These are phyloP conservation scores for Seriola aureovittata DNA, from an alignment of 2,113 vertebrate genomes.

Conservation along the genomic window DNA sequence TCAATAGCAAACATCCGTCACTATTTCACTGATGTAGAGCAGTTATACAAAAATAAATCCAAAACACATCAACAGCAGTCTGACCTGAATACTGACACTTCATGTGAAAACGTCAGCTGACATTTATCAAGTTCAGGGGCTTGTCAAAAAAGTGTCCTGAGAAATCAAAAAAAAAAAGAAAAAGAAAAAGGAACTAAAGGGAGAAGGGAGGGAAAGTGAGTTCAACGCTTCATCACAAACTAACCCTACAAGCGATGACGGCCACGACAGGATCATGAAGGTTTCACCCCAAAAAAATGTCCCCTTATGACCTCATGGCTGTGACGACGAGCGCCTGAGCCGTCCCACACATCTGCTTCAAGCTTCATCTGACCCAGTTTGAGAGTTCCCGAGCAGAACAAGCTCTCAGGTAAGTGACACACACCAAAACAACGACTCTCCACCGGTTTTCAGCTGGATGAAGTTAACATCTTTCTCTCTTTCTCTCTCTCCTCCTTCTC, in stretches of 20 bases:
- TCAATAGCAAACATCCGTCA: background rate
- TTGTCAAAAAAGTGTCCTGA: conserved; percentile 22
- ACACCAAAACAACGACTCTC: background rate
- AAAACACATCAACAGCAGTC: background rate
- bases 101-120: background rate
- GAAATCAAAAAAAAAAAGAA: background rate
- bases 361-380: conserved; percentile 58
- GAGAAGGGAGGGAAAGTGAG: background rate
- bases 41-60: background rate
- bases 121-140: background rate
- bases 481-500: conserved; percentile 10
- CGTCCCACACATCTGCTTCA: conserved; percentile 42
- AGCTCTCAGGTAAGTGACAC: conserved; percentile 27
- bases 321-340: conserved; percentile 5
- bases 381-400: conserved; percentile 15
- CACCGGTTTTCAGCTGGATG: no score
- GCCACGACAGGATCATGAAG: background rate
- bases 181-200: background rate
- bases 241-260: conserved; percentile 18
- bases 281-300: background rate
- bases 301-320: background rate
- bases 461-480: background rate
- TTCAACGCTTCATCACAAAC: conserved; percentile 33
- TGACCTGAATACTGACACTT: background rate
- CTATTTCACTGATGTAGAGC: background rate